These are phyloP conservation scores for Leptodactylus fuscus DNA, from an alignment of 2,113 vertebrate species.

Conservation along the genomic window DNA sequence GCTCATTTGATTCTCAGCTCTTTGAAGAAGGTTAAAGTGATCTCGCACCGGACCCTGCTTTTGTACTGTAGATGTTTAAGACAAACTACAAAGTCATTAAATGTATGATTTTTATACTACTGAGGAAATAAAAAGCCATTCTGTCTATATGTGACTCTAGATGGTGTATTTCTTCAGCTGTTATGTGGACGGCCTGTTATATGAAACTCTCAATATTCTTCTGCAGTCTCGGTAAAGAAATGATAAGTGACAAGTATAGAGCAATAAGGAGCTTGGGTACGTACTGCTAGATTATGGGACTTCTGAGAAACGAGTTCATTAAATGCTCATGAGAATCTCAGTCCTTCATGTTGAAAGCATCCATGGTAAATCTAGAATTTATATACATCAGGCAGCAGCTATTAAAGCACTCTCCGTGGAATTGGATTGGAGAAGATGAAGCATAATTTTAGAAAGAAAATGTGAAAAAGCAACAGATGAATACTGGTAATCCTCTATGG, in stretches of 20 bases:
- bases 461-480: conserved; percentile 35
- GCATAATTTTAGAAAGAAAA: conserved; percentile 25
- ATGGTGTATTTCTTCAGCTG: conserved; percentile 23
- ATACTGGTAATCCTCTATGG: background rate
- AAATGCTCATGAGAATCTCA: conserved; percentile 44
- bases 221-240: conserved; percentile 7
- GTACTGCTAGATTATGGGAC: background rate
- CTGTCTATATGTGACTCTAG: background rate
- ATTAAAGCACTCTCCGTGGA: conserved; percentile 12
- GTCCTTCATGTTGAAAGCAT: conserved; percentile 50
- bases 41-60: conserved; percentile 50
- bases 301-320: conserved; percentile 9
- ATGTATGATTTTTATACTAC: background rate
- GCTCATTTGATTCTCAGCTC: conserved; percentile 18
- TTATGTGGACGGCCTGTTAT: background rate
- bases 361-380: conserved; percentile 59
- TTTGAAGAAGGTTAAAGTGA: conserved; percentile 58
- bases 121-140: background rate
- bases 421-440: background rate
- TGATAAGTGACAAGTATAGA: conserved; percentile 32
- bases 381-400: conserved; percentile 53
- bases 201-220: background rate
- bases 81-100: background rate
- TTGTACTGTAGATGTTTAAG: background rate
- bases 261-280: background rate